Base-by-base conservation (phyloP, 2,797 vertebrate species). In the Martes flavigula region DNA sequence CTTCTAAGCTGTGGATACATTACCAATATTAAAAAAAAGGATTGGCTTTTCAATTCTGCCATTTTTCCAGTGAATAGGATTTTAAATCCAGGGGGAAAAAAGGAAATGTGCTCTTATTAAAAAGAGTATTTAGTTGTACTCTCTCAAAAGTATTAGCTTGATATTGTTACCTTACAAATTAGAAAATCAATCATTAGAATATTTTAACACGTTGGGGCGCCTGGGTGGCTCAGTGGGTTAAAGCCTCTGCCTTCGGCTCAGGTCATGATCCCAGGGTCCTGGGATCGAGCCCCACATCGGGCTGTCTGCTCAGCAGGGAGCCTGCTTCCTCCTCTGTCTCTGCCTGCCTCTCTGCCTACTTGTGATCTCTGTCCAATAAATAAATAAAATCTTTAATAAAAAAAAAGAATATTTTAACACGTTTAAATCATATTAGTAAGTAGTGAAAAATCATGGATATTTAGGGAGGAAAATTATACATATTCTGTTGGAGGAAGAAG, bases 201-300 rank as follows among this genome's bases (percentile, higher is more conserved):
- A 93, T 75, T 60, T 96, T 54, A 90, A 81, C 13, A 56, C 82
- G 25, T 92, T 89, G n/a, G n/a, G n/a, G n/a, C n/a, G n/a, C n/a
- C n/a, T n/a, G n/a, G n/a, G n/a, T n/a, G n/a, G n/a, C n/a, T n/a
- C n/a, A n/a, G n/a, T n/a, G n/a, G n/a, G n/a, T n/a, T n/a, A n/a
- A n/a, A n/a, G n/a, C n/a, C n/a, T n/a, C n/a, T n/a, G n/a, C n/a
- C n/a, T n/a, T n/a, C n/a, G n/a, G n/a, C n/a, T n/a, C n/a, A n/a
- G n/a, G n/a, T n/a, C n/a, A n/a, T n/a, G n/a, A n/a, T n/a, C n/a
- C n/a, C n/a, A n/a, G n/a, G n/a, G n/a, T n/a, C n/a, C n/a, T n/a
- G n/a, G n/a, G n/a, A n/a, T n/a, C n/a, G n/a, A n/a, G n/a, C n/a
- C n/a, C n/a, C n/a, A n/a, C n/a, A n/a, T n/a, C n/a, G n/a, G n/a